Evolutionary conservation across 2,113 vertebrate species (phyloP).

Genomic region (Calonectris borealis): DNA sequence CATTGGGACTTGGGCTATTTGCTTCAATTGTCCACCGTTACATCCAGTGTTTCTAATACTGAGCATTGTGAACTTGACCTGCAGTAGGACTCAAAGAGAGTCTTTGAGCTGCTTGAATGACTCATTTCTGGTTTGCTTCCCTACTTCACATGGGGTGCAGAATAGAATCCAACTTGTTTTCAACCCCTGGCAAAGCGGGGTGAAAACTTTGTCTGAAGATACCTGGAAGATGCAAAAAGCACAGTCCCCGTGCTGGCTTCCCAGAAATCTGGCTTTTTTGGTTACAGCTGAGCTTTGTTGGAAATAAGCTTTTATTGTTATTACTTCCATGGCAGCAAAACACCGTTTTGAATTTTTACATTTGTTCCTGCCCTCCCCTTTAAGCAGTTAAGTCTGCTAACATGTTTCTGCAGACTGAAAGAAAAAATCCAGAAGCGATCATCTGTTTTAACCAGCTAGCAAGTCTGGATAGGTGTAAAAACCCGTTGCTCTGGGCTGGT

Average conservation of each 20-base stretch:
- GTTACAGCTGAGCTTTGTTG: background rate
- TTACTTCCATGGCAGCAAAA: background rate
- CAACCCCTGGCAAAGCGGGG: fast-evolving
- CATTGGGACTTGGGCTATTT: background rate
- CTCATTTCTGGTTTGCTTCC: background rate
- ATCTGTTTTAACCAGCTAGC: background rate
- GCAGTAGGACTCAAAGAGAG: background rate
- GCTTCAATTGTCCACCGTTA: background rate
- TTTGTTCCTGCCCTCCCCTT: background rate
- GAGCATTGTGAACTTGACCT: background rate
- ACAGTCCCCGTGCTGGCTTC: background rate
- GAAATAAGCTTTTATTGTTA: background rate
- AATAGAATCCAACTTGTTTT: background rate
- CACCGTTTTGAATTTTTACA: background rate
- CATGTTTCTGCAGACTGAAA: background rate
- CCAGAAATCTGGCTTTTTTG: background rate
- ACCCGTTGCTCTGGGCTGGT: background rate
- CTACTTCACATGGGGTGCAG: background rate
- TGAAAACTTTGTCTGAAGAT: background rate
- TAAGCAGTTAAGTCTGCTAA: background rate
- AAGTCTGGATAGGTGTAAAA: background rate
- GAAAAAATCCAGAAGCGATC: background rate
- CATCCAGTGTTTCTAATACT: background rate
- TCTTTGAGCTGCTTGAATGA: background rate
- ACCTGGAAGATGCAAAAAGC: background rate